Evolutionary conservation across 1,140 invertebrate genomes (phyloP), one percentile per base, ranked within the genome.

Genomic region (Liolophura sinensis): DNA sequence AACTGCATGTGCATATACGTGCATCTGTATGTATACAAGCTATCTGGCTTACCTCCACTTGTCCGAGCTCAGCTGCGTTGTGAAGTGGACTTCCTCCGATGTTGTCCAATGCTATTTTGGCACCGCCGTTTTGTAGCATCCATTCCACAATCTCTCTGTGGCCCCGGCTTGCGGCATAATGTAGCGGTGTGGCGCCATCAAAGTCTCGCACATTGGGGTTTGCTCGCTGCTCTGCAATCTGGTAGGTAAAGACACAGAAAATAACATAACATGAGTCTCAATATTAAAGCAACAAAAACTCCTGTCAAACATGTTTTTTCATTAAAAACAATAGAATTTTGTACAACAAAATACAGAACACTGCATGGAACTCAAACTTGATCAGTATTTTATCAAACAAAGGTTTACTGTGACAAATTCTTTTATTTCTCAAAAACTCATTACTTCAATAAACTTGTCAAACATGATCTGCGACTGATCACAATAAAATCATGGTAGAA

Each of bases 11-110:
- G 27, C 46, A 59, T 55, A 61, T 40, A 69, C 31, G 50, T 52
- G n/a, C 60, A 52, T 48, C 59, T 49, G 48, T 54, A 49, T 62
- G 54, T 49, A 54, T 68, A 25, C 50, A 40, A 58, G 48, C 46
- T 27, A 55, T 62, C 25, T 9, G 24, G 78, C 86, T 86, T 82
- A 95, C 93, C 88, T 94, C 91, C 68, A 92, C 88, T 75, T 95
- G 92, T 77, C 94, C 91, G 76, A 94, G 92, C 78, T 95, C 93
- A 24, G 92, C 92, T 0, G 93, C 93, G 81, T 94, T 92, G 78
- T 95, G 93, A 27, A 95, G 90, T 1, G 93, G 92, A 76, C 91
- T 93, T 79, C 93, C 93, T 55, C 93, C 93, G 72, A 91, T 91
- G 76, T 93, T 91, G 81, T 96, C 93, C 50, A 92, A 83, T 4